Conservation (phyloP, 2,113 vertebrate genomes). For the Thryonomys swinderianus region DNA sequence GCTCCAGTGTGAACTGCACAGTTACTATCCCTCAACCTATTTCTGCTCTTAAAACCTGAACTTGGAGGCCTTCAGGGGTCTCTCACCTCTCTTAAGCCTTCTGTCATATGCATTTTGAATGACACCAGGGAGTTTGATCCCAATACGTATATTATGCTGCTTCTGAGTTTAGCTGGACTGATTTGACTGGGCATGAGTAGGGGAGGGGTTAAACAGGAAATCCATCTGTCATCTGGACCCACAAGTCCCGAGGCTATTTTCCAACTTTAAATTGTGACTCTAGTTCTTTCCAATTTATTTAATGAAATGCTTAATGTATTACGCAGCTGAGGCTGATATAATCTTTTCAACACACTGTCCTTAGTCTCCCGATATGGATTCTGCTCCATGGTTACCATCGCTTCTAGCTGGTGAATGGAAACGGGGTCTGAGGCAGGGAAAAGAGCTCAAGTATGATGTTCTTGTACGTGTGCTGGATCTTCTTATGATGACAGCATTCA, state of each 20-base stretch:
- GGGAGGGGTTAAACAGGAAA: not conserved
- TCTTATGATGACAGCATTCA: slow-evolving; percentile 69
- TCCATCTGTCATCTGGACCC: not conserved
- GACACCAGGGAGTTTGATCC: not conserved
- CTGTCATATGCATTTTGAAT: not conserved
- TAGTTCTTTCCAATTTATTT: not conserved
- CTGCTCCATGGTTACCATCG: not conserved
- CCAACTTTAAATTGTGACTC: not conserved
- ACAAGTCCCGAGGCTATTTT: slow-evolving; percentile 18
- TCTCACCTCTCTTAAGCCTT: not conserved
- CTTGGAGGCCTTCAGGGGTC: not conserved
- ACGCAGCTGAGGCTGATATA: not conserved
- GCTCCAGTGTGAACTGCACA: not conserved
- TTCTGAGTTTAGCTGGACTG: not conserved
- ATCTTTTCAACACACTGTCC: not conserved
- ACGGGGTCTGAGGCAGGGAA: not conserved
- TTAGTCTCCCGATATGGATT: not conserved
- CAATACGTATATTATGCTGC: not conserved
- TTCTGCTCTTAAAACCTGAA: not conserved
- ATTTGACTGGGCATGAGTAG: not conserved
- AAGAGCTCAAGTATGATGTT: not conserved
- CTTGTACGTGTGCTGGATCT: not conserved
- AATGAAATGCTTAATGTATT: slow-evolving; percentile 15
- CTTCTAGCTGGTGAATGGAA: not conserved
- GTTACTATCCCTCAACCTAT: not conserved